These are phyloP conservation scores for Nannobrachium achirus DNA, from an alignment of 2,113 vertebrate species.

Conservation along the genomic window DNA sequence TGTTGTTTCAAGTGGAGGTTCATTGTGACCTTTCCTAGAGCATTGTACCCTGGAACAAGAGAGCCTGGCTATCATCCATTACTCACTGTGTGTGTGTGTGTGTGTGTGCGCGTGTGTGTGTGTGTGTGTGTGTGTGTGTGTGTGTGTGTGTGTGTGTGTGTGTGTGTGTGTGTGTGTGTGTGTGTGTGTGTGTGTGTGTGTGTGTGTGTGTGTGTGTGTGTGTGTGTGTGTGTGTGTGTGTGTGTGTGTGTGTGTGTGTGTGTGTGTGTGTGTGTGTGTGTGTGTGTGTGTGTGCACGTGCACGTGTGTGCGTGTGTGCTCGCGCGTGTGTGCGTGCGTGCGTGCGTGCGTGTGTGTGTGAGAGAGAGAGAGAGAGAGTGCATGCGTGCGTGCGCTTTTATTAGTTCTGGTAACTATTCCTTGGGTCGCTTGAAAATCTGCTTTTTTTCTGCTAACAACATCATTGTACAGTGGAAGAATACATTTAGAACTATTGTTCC, in stretches of 20 bases:
- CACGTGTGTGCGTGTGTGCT: no score
- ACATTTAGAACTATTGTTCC: no score
- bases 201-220: no score
- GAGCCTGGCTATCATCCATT: slow-evolving; percentile 30
- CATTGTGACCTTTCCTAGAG: slow-evolving; percentile 27
- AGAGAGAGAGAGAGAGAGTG: no score
- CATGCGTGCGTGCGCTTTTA: background rate
- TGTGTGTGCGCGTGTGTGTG: slow-evolving; percentile 17
- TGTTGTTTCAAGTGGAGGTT: slow-evolving; percentile 30
- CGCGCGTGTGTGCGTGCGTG: background rate
- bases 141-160: background rate
- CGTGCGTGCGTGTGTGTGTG: background rate
- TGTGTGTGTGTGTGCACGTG: no score
- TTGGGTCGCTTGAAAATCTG: background rate
- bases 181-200: slow-evolving; percentile 1
- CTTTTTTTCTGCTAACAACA: no score
- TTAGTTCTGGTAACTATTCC: background rate
- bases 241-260: slow-evolving; percentile 1
- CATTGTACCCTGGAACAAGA: slow-evolving; percentile 30
- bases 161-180: background rate
- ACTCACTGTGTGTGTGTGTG: slow-evolving; percentile 15
- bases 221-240: no score
- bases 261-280: no score
- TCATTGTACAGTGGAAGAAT: no score
- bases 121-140: slow-evolving; percentile 7